Evolutionary conservation across 2,888 invertebrate genomes (phyloP).

Genomic region (Exephanes ischioxanthus): DNA sequence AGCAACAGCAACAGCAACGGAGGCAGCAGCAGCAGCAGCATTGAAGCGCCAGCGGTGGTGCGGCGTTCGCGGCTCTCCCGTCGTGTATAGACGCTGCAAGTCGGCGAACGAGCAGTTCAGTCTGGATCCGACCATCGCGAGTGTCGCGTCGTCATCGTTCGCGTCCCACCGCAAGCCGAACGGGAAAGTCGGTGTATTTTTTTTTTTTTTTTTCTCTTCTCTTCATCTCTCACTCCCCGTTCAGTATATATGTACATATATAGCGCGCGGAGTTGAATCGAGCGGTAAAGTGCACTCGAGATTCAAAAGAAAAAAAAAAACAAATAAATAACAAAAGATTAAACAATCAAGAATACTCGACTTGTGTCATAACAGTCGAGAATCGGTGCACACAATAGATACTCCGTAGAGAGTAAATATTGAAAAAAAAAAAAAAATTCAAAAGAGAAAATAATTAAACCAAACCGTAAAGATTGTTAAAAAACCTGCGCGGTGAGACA

Average conservation of each 20-base stretch:
- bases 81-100: slow-evolving; percentile 68
- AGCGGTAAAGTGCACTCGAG: neutral
- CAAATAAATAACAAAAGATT: neutral
- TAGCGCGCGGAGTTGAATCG: slow-evolving; percentile 20
- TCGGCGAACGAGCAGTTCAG: slow-evolving; percentile 77
- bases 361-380: slow-evolving; percentile 18
- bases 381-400: slow-evolving; percentile 55
- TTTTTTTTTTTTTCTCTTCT: slow-evolving; percentile 44
- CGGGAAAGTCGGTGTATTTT: slow-evolving; percentile 64
- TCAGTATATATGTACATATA: slow-evolving; percentile 10
- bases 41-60: slow-evolving; percentile 17
- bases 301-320: neutral
- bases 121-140: slow-evolving; percentile 80
- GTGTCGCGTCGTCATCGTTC: slow-evolving; percentile 74
- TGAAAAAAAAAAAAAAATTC: neutral
- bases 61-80: slow-evolving; percentile 43
- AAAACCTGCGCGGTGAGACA: slow-evolving; percentile 21
- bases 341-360: slow-evolving; percentile 2
- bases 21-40: slow-evolving; percentile 19
- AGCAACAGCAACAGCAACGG: slow-evolving; percentile 9
- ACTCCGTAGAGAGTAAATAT: neutral
- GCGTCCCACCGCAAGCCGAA: slow-evolving; percentile 53
- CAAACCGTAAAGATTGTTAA: slow-evolving; percentile 23
- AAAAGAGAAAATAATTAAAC: slow-evolving; percentile 1
- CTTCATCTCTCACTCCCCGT: neutral